phyloP scores from a whole-genome alignment of 2,888 invertebrate genomes.

The Erebia palarica region DNA sequence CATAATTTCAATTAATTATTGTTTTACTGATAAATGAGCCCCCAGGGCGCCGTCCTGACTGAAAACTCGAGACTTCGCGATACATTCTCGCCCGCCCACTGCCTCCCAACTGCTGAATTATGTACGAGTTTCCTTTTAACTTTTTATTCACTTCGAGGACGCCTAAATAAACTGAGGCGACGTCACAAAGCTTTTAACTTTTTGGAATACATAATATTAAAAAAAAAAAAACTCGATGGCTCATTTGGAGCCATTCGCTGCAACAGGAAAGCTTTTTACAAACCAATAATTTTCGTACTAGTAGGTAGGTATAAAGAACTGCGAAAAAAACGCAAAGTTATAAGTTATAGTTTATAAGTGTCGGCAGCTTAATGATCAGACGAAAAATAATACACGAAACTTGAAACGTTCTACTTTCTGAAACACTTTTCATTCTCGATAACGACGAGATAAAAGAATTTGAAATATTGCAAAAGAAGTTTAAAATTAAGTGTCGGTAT shows the following conservation, averaged over 20 bases:
- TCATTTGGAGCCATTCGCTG: conserved; percentile 13
- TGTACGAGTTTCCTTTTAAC: conserved; percentile 57
- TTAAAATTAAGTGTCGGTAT: conserved; percentile 38
- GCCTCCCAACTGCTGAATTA: conserved; percentile 66
- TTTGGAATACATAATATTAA: conserved; percentile 23
- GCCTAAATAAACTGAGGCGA: conserved; percentile 49
- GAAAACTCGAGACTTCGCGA: conserved; percentile 70
- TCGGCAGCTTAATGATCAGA: conserved; percentile 36
- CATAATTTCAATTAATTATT: conserved; percentile 74
- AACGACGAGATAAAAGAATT: conserved; percentile 8
- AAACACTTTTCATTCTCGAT: conserved; percentile 8
- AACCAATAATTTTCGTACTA: not conserved
- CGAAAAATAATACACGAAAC: no score
- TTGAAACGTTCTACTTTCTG: no score
- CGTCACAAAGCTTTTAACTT: conserved; percentile 46
- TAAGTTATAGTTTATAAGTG: conserved; percentile 39
- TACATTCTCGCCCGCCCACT: conserved; percentile 57
- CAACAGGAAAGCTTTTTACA: conserved; percentile 9
- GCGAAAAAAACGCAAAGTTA: conserved; percentile 12
- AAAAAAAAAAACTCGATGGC: conserved; percentile 15
- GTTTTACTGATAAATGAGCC: conserved; percentile 70
- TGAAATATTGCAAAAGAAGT: conserved; percentile 16
- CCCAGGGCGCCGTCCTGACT: conserved; percentile 59
- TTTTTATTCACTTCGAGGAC: conserved; percentile 58
- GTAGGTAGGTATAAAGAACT: conserved; percentile 14